phyloP scores from a whole-genome alignment of 2,797 vertebrate species.

The Danio tinwini region DNA sequence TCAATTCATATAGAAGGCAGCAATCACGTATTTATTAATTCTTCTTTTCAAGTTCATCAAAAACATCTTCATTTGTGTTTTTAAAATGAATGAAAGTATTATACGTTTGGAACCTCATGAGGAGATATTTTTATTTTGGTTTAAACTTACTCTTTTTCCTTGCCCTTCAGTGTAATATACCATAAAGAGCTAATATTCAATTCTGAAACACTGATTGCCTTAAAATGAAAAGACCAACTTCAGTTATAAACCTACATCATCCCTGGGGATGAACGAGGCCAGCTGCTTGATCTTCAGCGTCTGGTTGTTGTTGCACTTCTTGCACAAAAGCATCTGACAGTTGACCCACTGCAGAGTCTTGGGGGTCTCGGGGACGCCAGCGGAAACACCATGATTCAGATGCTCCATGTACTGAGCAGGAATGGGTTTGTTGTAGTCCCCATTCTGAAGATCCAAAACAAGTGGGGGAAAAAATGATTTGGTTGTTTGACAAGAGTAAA shows the following conservation, averaged over 20 bases:
- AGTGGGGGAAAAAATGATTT: not conserved
- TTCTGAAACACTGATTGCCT: not conserved
- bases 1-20: no score
- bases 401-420: conserved; percentile 97
- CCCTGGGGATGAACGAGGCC: conserved; percentile 90
- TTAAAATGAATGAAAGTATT: no score
- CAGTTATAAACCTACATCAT: conserved; percentile 83
- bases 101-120: no score
- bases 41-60: no score
- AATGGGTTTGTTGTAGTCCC: conserved; percentile 98
- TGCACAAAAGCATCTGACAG: conserved; percentile 93
- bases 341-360: conserved; percentile 92
- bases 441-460: conserved; percentile 80
- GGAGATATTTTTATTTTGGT: no score
- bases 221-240: not conserved
- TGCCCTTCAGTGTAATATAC: no score
- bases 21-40: no score
- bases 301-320: conserved; percentile 93
- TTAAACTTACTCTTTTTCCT: no score
- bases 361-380: conserved; percentile 70
- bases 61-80: no score
- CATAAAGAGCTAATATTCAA: not conserved
- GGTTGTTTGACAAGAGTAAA: not conserved
- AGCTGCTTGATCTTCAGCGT: conserved; percentile 92
- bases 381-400: conserved; percentile 92